A percentile compares a stretch with the other conserved stretches of the same genome.
Conservation (phyloP, 2,113 vertebrate genomes). For the Mesembrinibis cayennensis region DNA sequence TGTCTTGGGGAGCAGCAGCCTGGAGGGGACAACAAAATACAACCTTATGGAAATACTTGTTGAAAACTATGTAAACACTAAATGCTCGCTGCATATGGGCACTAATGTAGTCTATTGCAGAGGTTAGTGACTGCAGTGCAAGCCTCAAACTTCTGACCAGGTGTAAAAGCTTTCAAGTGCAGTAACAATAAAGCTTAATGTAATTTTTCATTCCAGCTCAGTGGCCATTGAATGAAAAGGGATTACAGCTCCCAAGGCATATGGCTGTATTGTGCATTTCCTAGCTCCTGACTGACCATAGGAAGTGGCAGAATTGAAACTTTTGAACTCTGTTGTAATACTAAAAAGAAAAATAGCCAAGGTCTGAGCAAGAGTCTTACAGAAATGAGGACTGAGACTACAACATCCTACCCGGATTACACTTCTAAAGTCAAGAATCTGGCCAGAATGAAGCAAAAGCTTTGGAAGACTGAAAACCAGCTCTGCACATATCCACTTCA, state of each 20-base stretch:
- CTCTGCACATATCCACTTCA: background rate
- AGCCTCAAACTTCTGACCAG: background rate
- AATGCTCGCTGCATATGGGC: background rate
- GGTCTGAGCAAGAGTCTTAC: background rate
- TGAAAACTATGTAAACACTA: background rate
- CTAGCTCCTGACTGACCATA: background rate
- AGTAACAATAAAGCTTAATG: background rate
- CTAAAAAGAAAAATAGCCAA: background rate
- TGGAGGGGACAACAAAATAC: background rate
- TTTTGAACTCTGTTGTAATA: background rate
- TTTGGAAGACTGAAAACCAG: background rate
- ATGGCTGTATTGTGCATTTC: background rate
- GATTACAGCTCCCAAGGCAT: background rate
- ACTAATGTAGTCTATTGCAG: background rate
- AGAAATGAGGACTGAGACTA: background rate
- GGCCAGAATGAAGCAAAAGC: background rate
- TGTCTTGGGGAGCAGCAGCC: background rate
- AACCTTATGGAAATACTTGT: background rate
- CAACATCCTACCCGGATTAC: background rate
- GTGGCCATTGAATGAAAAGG: background rate
- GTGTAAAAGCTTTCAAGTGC: background rate
- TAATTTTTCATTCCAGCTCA: background rate
- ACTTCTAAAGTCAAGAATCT: background rate
- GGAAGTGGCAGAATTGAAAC: background rate
- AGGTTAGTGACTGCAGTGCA: background rate